A percentile compares a stretch with the other conserved stretches of the same genome.
These are phyloP conservation scores for Nymphalis polychloros DNA, from an alignment of 2,888 invertebrate genomes.

Conservation along the genomic window DNA sequence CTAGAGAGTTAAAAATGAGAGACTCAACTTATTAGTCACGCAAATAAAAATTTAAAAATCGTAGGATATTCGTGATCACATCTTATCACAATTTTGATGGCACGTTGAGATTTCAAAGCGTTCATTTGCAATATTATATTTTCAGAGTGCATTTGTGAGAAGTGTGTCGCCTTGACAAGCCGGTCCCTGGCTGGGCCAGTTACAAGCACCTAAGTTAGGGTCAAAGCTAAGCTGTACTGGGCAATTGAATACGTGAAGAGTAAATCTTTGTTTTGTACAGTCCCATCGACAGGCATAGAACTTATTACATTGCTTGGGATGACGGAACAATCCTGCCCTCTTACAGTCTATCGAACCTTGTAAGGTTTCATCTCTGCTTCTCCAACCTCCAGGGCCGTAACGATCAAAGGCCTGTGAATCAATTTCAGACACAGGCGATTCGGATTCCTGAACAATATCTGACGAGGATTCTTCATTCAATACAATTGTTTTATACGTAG, in stretches of 20 bases:
- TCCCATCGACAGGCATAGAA: constrained; percentile 93
- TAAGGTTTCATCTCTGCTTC: constrained; percentile 81
- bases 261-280: constrained; percentile 87
- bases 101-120: constrained; percentile 62
- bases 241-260: constrained; percentile 89
- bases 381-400: constrained; percentile 83
- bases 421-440: constrained; percentile 49
- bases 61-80: constrained; percentile 61
- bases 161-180: constrained; percentile 88
- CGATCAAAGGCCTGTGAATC: constrained; percentile 80
- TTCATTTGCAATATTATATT: constrained; percentile 42
- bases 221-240: constrained; percentile 90
- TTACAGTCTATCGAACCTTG: constrained; percentile 84
- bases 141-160: constrained; percentile 78
- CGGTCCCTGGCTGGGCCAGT: constrained; percentile 91
- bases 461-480: constrained; percentile 62
- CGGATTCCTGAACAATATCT: constrained; percentile 46
- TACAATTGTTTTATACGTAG: constrained; percentile 69
- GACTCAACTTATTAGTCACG: constrained; percentile 54
- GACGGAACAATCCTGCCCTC: constrained; percentile 84
- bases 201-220: constrained; percentile 87
- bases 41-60: constrained; percentile 45
- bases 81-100: constrained; percentile 75
- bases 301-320: constrained; percentile 90
- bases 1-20: constrained; percentile 66